Evolutionary conservation across 2,113 vertebrate species (phyloP).

Genomic region (Toxostoma redivivum): DNA sequence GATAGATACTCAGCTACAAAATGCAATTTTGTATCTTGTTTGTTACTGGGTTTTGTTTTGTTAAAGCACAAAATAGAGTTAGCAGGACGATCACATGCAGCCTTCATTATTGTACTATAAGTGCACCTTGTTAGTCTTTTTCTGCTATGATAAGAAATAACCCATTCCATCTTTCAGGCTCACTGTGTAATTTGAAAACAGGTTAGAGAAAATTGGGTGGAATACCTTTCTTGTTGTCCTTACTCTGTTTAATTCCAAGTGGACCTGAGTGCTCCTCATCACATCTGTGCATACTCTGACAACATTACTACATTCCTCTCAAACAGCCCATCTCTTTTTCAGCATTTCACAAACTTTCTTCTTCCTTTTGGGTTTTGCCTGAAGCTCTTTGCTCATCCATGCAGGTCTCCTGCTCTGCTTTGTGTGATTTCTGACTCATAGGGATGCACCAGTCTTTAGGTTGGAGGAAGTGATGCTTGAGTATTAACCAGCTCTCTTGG

Average conservation of each 20-base stretch:
- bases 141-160: neutral
- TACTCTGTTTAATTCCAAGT: neutral
- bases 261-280: neutral
- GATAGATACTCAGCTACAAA: neutral
- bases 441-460: neutral
- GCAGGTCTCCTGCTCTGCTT: neutral
- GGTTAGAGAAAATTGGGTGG: neutral
- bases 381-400: neutral
- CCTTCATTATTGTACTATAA: neutral
- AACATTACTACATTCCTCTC: accelerated
- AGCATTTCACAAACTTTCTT: accelerated
- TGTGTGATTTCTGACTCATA: neutral
- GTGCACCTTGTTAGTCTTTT: neutral
- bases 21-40: neutral
- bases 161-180: neutral
- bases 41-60: neutral
- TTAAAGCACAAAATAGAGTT: neutral
- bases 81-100: neutral
- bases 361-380: neutral
- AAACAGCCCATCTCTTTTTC: neutral
- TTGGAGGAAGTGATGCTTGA: neutral
- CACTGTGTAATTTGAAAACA: neutral
- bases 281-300: too few relatives aligned
- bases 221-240: neutral
- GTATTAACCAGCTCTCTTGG: neutral